These are phyloP conservation scores for Drosophila picticornis DNA, from an alignment of 2,888 invertebrate species.

Conservation along the genomic window DNA sequence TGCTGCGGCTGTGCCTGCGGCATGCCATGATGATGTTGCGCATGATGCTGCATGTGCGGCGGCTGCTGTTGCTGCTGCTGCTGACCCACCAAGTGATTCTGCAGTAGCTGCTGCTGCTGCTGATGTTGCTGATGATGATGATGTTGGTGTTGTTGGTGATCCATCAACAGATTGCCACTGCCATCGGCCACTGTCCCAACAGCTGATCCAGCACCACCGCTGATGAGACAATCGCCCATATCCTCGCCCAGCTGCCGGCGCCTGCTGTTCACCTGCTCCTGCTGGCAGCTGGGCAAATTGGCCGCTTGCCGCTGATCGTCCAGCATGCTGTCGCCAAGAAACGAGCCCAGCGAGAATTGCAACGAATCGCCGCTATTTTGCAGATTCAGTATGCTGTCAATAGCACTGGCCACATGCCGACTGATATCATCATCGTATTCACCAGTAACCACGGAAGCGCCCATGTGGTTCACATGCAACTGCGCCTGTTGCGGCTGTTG, in stretches of 20 bases:
- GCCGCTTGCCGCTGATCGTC: slow-evolving; percentile 80
- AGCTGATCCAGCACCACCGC: slow-evolving; percentile 64
- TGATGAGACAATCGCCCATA: slow-evolving; percentile 84
- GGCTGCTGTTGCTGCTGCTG: slow-evolving; percentile 60
- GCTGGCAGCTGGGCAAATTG: slow-evolving; percentile 68
- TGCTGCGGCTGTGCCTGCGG: slow-evolving; percentile 59
- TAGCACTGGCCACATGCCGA: slow-evolving; percentile 92
- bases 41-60: slow-evolving; percentile 64
- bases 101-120: slow-evolving; percentile 60
- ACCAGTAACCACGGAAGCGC: slow-evolving; percentile 60
- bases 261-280: slow-evolving; percentile 61
- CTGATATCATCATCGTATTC: slow-evolving; percentile 89
- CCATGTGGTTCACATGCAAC: slow-evolving; percentile 71
- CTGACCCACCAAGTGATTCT: slow-evolving; percentile 52
- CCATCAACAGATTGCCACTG: slow-evolving; percentile 70
- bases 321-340: slow-evolving; percentile 83
- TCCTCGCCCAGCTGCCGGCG: slow-evolving; percentile 82
- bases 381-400: slow-evolving; percentile 91
- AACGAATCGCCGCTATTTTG: slow-evolving; percentile 86
- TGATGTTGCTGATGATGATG: slow-evolving; percentile 61
- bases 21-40: slow-evolving; percentile 60
- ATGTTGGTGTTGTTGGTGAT: slow-evolving; percentile 66
- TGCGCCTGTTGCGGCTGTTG: slow-evolving; percentile 75
- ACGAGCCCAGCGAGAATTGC: slow-evolving; percentile 84
- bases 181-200: slow-evolving; percentile 72